A percentile compares a stretch with the other conserved stretches of the same genome.
Conservation (phyloP, 2,888 invertebrate species). For the Hesperia comma region DNA sequence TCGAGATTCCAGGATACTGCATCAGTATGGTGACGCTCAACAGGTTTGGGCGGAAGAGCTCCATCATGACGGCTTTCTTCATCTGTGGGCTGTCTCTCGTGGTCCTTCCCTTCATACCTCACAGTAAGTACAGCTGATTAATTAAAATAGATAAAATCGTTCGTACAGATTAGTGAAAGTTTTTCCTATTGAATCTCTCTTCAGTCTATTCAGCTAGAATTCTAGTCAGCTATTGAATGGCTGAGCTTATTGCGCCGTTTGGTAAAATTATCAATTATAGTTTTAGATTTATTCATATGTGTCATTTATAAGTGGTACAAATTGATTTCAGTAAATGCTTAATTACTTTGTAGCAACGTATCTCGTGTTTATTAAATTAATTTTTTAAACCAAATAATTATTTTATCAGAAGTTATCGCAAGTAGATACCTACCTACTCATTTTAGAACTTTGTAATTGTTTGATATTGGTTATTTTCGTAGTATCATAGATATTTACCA, state of each 20-base stretch:
- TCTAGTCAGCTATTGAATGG: neutral
- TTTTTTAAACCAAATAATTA: neutral
- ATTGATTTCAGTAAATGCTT: no score
- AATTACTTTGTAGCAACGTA: no score
- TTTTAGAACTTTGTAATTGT: neutral
- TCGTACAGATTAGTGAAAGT: neutral
- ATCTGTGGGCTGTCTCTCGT: constrained; percentile 83
- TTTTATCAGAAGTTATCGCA: neutral
- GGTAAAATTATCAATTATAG: no score
- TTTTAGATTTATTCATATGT: no score
- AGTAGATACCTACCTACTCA: neutral
- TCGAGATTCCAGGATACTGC: constrained; percentile 87
- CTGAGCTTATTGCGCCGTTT: neutral
- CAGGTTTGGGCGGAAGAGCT: constrained; percentile 82
- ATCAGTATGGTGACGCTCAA: constrained; percentile 84
- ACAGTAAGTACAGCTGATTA: constrained; percentile 67
- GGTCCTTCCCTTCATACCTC: constrained; percentile 83
- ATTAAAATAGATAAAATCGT: neutral
- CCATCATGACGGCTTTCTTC: constrained; percentile 83
- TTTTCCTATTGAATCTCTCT: neutral
- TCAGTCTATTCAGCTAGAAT: no score
- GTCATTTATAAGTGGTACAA: no score
- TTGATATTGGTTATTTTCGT: neutral
- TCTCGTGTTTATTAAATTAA: no score
- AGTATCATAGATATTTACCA: no score